These are phyloP conservation scores for Drosophila meridiana DNA, from an alignment of 2,888 invertebrate genomes.

Conservation along the genomic window DNA sequence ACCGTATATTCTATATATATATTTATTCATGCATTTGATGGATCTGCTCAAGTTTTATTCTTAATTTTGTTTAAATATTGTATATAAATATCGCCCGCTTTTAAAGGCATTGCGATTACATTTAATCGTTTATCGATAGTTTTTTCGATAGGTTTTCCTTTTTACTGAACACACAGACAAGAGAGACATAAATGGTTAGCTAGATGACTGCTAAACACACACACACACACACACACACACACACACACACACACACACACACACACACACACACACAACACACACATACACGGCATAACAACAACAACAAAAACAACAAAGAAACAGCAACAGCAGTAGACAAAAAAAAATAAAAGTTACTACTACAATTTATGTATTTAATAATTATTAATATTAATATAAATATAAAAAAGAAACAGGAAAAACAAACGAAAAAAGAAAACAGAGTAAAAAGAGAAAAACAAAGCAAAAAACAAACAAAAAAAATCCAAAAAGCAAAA, in stretches of 20 bases:
- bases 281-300: neutral
- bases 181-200: conserved; percentile 5
- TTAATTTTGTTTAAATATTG: neutral
- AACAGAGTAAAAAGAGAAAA: neutral
- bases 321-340: conserved; percentile 40
- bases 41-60: neutral
- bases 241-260: neutral
- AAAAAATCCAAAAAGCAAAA: too few species aligned
- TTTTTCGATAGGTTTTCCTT: neutral
- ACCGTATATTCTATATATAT: conserved; percentile 1
- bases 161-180: neutral
- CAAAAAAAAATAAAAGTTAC: conserved; percentile 41
- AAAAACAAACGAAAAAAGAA: neutral
- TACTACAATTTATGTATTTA: conserved; percentile 61
- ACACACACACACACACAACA: neutral
- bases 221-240: neutral
- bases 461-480: neutral
- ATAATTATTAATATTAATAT: conserved; percentile 56
- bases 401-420: conserved; percentile 8
- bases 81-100: neutral
- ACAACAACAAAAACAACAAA: neutral
- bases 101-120: neutral
- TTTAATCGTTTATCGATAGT: neutral
- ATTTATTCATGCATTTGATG: conserved; percentile 5
- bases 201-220: conserved; percentile 14